These are phyloP conservation scores for Chymomyza costata DNA, from an alignment of 1,140 invertebrate species.

Conservation along the genomic window DNA sequence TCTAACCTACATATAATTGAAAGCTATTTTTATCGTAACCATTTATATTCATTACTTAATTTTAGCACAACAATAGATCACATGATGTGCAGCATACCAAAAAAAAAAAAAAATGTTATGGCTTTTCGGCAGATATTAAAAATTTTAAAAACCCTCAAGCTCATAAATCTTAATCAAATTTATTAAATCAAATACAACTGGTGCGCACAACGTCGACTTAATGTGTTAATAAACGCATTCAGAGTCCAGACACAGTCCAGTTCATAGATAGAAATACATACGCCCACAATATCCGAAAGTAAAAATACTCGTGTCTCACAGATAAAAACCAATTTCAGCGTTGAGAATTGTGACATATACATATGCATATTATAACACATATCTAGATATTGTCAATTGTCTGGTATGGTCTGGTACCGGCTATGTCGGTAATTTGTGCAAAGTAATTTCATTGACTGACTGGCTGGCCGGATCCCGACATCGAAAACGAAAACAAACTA, in stretches of 20 bases:
- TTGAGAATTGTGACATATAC: slow-evolving; percentile 25
- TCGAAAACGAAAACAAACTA: slow-evolving; percentile 15
- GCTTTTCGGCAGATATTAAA: slow-evolving; percentile 28
- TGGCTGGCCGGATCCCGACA: slow-evolving; percentile 16
- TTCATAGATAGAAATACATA: slow-evolving; percentile 22
- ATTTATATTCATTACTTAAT: too few species aligned
- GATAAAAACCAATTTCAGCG: slow-evolving; percentile 33
- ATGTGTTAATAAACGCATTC: slow-evolving; percentile 52
- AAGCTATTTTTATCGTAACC: too few species aligned
- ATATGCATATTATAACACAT: too few species aligned
- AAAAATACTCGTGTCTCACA: slow-evolving; percentile 20
- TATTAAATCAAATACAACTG: slow-evolving; percentile 63
- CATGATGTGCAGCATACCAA: too few species aligned
- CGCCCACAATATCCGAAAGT: slow-evolving; percentile 34
- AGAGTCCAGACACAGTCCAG: slow-evolving; percentile 23
- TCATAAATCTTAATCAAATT: slow-evolving; percentile 68
- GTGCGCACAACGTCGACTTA: slow-evolving; percentile 8
- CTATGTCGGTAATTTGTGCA: slow-evolving; percentile 58
- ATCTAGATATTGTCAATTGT: slow-evolving; percentile 53
- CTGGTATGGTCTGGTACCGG: slow-evolving; percentile 32
- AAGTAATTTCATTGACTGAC: slow-evolving; percentile 70
- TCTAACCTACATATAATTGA: too few species aligned
- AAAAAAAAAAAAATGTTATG: too few species aligned
- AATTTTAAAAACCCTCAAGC: slow-evolving; percentile 40
- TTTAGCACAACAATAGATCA: too few species aligned